Conservation (phyloP, 1,140 invertebrate genomes). For the Penaeus chinensis region DNA sequence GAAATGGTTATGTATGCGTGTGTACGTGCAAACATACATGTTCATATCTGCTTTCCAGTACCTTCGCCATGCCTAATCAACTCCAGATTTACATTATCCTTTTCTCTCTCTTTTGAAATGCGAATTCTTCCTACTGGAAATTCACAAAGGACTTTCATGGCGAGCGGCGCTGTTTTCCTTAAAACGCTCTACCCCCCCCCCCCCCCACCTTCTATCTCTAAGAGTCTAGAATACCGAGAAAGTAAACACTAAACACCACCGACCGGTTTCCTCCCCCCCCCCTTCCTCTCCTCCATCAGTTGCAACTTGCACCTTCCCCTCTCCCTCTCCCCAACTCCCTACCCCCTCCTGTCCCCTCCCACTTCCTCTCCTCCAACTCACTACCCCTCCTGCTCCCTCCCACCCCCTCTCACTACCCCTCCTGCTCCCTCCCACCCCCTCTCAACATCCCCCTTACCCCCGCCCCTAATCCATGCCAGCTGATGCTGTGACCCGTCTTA, state of each 20-base stretch:
- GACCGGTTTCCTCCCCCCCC: not conserved
- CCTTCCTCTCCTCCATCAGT: not conserved
- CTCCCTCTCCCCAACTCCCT: not conserved
- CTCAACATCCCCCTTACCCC: not conserved
- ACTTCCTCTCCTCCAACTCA: not conserved
- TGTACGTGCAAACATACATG: not conserved
- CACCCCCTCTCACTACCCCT: not conserved
- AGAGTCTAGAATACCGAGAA: too few relatives aligned
- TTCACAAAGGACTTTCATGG: not conserved
- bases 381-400: not conserved
- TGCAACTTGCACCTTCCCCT: not conserved
- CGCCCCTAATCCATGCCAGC: not conserved
- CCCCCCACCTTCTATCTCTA: too few relatives aligned
- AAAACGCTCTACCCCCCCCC: too few relatives aligned
- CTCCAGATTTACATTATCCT: too few relatives aligned
- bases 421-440: not conserved
- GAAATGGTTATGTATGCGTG: not conserved
- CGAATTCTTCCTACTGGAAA: not conserved
- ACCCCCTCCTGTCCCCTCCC: not conserved
- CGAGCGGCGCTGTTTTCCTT: too few relatives aligned
- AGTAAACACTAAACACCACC: not conserved
- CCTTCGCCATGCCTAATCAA: too few relatives aligned
- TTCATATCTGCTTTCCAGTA: not conserved
- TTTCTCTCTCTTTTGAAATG: too few relatives aligned
- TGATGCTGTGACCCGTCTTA: too few relatives aligned